Conservation (phyloP, 2,888 invertebrate species). For the Fissipunctia ypsillon region DNA sequence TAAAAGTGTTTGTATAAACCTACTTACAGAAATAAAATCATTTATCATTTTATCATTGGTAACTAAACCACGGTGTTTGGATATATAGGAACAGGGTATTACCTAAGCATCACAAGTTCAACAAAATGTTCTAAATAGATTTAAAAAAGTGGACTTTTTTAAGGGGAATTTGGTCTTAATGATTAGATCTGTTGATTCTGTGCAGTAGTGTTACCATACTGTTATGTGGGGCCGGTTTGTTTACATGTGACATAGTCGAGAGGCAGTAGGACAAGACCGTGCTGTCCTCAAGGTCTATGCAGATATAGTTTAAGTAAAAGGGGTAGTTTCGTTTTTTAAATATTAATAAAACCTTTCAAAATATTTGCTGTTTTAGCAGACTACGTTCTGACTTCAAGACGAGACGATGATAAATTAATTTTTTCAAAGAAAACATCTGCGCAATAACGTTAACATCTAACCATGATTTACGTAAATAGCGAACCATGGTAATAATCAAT, state of each 20-base stretch:
- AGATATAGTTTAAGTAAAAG: not conserved
- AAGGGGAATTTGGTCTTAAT: conserved; percentile 44
- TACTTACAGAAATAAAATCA: no score
- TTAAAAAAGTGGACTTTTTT: conserved; percentile 8
- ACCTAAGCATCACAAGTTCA: no score
- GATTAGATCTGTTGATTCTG: conserved; percentile 35
- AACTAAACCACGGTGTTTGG: no score
- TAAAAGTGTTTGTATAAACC: no score
- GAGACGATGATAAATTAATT: not conserved
- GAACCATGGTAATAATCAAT: no score
- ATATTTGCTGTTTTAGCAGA: not conserved
- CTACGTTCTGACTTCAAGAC: not conserved
- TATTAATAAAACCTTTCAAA: not conserved
- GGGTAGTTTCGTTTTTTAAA: not conserved
- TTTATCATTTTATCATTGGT: no score
- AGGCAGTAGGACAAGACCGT: conserved; percentile 24
- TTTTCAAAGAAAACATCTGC: not conserved
- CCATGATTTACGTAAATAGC: not conserved
- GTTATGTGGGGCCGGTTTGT: conserved; percentile 46
- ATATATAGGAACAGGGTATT: no score
- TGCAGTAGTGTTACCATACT: conserved; percentile 51
- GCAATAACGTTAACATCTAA: not conserved
- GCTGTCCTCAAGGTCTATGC: not conserved
- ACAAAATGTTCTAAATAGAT: not conserved
- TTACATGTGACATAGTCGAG: conserved; percentile 18